A percentile compares a stretch with the other conserved stretches of the same genome.
Conservation (phyloP, 2,797 vertebrate species). For the Rhinogobio ventralis region DNA sequence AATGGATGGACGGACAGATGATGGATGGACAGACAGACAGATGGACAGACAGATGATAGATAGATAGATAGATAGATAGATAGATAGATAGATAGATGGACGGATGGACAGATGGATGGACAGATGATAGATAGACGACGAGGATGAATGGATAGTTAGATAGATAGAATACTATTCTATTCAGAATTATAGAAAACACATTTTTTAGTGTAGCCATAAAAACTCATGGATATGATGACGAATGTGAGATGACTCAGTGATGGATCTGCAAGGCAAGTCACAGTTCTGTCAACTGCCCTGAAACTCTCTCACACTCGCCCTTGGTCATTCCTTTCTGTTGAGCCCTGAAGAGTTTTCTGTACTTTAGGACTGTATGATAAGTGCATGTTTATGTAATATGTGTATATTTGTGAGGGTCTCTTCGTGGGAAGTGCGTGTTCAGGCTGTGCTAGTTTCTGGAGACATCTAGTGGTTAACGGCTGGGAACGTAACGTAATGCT, state of each 20-base stretch:
- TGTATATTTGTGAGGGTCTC: not conserved
- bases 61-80: too few relatives aligned
- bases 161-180: not conserved
- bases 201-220: too few relatives aligned
- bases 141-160: too few relatives aligned
- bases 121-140: too few relatives aligned
- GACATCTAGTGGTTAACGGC: slow-evolving; percentile 60
- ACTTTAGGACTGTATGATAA: not conserved
- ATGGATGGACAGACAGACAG: too few relatives aligned
- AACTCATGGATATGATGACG: too few relatives aligned
- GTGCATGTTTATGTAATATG: not conserved
- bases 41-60: too few relatives aligned
- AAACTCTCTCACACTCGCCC: not conserved
- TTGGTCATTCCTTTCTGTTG: not conserved
- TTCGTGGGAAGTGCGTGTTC: not conserved
- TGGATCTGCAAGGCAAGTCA: too few relatives aligned
- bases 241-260: not conserved
- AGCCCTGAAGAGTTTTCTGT: not conserved
- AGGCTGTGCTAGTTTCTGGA: slow-evolving; percentile 21
- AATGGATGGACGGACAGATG: too few relatives aligned
- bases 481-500: not conserved
- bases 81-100: too few relatives aligned
- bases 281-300: not conserved
- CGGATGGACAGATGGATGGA: too few relatives aligned
- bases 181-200: not conserved